Conservation (phyloP, 2,113 vertebrate species). For the Passer montanus region DNA sequence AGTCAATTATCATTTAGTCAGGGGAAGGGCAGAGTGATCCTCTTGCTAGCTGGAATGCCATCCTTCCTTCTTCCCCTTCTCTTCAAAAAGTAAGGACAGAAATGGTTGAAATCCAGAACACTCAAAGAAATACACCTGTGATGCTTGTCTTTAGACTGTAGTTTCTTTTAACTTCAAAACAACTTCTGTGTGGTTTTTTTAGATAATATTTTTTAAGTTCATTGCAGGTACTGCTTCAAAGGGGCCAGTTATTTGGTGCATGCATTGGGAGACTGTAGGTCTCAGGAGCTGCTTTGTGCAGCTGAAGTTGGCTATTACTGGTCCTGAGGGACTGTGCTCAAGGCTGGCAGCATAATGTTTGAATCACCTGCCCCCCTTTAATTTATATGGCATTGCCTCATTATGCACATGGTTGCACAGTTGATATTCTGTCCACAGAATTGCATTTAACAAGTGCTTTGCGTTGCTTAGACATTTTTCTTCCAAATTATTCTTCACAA, state of each 20-base stretch:
- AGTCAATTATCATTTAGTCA: conserved; percentile 62
- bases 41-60: conserved; percentile 17
- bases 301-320: neutral
- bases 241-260: neutral
- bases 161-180: conserved; percentile 50
- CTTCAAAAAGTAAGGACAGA: conserved; percentile 47
- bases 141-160: neutral
- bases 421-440: neutral
- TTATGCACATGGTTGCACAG: neutral
- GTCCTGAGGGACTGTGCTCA: neutral
- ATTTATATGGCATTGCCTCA: neutral
- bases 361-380: neutral
- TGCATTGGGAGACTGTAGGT: neutral
- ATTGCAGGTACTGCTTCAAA: neutral
- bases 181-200: conserved; percentile 54
- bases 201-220: conserved; percentile 45
- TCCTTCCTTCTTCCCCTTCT: conserved; percentile 5
- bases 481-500: neutral
- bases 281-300: neutral
- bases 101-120: conserved; percentile 51
- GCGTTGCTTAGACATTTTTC: neutral
- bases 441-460: neutral
- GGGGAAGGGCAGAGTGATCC: conserved; percentile 39
- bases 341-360: neutral
- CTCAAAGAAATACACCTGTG: conserved; percentile 36